Evolutionary conservation across 1,140 invertebrate species (phyloP).

Genomic region (Pteromalus puparum): DNA sequence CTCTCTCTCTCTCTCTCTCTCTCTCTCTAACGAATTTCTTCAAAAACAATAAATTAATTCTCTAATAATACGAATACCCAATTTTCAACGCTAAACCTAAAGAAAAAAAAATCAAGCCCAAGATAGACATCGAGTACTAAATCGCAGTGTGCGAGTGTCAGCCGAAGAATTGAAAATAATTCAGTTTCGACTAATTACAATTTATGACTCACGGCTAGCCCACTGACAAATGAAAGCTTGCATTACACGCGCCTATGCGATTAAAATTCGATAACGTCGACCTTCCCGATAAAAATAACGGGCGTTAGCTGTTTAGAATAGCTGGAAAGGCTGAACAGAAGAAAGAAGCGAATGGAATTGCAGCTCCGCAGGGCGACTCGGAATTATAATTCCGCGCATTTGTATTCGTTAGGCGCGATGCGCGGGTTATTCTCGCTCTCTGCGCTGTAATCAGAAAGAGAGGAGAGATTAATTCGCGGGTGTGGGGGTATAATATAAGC

Average conservation of each 20-base stretch:
- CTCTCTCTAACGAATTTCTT: too few species aligned
- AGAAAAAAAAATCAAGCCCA: background rate
- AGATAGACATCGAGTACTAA: background rate
- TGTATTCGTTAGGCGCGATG: conserved; percentile 67
- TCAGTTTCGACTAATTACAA: conserved; percentile 40
- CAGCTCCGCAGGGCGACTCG: conserved; percentile 33
- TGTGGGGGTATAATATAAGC: background rate
- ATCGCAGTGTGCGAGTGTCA: background rate
- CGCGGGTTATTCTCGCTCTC: conserved; percentile 45
- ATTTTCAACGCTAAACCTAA: background rate
- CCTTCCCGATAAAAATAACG: background rate
- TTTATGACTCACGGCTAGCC: conserved; percentile 23
- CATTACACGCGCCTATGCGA: background rate
- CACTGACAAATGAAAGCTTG: conserved; percentile 2
- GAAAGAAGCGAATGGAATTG: conserved; percentile 18
- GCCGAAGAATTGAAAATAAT: conserved; percentile 37
- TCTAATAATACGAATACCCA: background rate
- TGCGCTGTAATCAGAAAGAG: conserved; percentile 56
- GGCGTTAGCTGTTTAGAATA: conserved; percentile 15
- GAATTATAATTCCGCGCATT: conserved; percentile 69
- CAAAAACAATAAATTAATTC: too few species aligned
- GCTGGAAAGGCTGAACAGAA: background rate
- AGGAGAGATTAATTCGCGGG: conserved; percentile 13
- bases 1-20: too few species aligned
- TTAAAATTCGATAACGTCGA: conserved; percentile 14